Conservation (phyloP, 2,888 invertebrate genomes). For the Lypha dubia region DNA sequence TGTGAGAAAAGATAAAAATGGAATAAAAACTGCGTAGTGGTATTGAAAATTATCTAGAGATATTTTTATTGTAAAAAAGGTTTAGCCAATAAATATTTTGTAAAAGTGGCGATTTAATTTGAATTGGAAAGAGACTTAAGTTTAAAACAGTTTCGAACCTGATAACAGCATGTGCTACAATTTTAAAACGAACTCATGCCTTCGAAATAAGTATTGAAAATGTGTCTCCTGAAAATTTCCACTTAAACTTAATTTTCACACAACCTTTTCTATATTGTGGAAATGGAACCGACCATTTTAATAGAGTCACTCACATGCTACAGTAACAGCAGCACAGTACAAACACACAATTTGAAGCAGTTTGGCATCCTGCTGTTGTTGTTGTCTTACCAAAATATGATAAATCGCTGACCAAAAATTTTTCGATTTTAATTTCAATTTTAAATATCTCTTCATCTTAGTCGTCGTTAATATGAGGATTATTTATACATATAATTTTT, state of each 20-base stretch:
- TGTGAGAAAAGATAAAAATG: not conserved
- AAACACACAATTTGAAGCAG: slow-evolving; percentile 11
- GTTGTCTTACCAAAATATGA: slow-evolving; percentile 72
- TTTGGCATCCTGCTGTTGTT: slow-evolving; percentile 63
- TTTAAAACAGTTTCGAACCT: no score
- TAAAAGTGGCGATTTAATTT: no score
- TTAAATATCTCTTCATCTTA: slow-evolving; percentile 57
- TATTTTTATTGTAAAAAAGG: no score
- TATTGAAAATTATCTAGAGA: slow-evolving; percentile 55
- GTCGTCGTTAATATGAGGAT: slow-evolving; percentile 43
- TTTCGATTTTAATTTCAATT: slow-evolving; percentile 67
- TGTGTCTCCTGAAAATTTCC: not conserved
- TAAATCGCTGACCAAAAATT: slow-evolving; percentile 63
- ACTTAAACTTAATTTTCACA: slow-evolving; percentile 17
- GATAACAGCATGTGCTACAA: no score
- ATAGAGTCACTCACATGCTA: slow-evolving; percentile 37
- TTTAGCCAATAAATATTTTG: no score
- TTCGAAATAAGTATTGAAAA: not conserved
- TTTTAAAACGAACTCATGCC: not conserved
- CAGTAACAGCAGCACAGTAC: slow-evolving; percentile 56
- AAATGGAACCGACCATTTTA: slow-evolving; percentile 15
- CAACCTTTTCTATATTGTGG: slow-evolving; percentile 27
- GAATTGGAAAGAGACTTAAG: no score
- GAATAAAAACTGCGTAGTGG: not conserved
- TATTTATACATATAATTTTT: slow-evolving; percentile 25